Base-by-base conservation (phyloP, 2,797 vertebrate species). In the Falco naumanni region DNA sequence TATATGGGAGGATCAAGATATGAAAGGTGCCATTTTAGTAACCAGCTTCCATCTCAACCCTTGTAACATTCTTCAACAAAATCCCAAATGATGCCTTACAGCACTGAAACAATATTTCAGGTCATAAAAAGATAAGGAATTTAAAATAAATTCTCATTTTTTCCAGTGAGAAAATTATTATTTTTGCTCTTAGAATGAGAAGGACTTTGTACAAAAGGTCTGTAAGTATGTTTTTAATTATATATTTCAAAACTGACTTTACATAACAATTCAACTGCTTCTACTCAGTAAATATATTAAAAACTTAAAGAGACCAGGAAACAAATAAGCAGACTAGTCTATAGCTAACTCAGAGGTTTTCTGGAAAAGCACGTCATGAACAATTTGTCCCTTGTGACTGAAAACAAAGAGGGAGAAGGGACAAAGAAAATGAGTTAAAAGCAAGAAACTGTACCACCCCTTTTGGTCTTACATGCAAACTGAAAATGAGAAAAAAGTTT, bases 381-480 rank as follows among this genome's bases (percentile, higher is more conserved):
- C 39, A 74, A 50, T 60, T 91, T 96, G 59, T 54, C 81, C 61
- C 57, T 57, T 43, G 54, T 48, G 83, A 70, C 57, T 29, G 47
- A 84, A 94, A 89, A 91, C 18, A 66, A 48, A 80, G 26, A 26
- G 22, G 10, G 29, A 78, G 34, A 72, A 88, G 74, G 31, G 65
- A 37, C 18, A 92, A 69, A 93, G 79, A 92, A 88, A 90, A 81
- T n/a, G 20, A 83, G 75, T 85, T 90, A 68, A 72, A 95, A 95
- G 56, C 16, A 95, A 94, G 75, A 93, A 90, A 92, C 19, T 90
- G 20, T 71, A 95, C 89, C 76, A 83, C 50, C 16, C 61, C 31
- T 93, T 93, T 96, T 96, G 89, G 91, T 96, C 94, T 91, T 39
- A 9, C 64, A 95, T 64, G 93, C 43, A 72, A 94, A 28, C 72